Percentiles rank a stretch among this genome's conserved stretches.
Evolutionary conservation across 2,797 vertebrate genomes (phyloP).

Genomic region (Pampus argenteus): DNA sequence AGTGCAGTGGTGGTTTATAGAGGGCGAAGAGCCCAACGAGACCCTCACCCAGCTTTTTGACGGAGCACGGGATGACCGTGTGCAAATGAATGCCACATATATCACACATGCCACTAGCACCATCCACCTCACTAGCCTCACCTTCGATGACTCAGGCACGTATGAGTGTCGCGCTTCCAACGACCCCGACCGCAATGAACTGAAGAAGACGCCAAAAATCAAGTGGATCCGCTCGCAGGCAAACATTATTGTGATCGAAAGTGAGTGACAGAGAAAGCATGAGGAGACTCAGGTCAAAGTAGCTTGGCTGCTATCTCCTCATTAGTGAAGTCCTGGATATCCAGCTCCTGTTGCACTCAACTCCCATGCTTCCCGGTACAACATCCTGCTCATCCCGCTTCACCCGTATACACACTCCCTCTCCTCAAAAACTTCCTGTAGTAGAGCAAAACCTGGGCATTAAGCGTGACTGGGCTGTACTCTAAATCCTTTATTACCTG

Average conservation of each 20-base stretch:
- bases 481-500: slow-evolving; percentile 45
- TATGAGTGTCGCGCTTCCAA: slow-evolving; percentile 97
- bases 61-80: slow-evolving; percentile 88
- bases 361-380: slow-evolving; percentile 56
- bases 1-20: slow-evolving; percentile 95
- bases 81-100: slow-evolving; percentile 93
- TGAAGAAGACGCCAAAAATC: slow-evolving; percentile 93
- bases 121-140: slow-evolving; percentile 87
- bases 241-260: slow-evolving; percentile 93
- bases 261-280: slow-evolving; percentile 89
- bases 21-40: slow-evolving; percentile 87
- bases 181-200: slow-evolving; percentile 95
- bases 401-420: slow-evolving; percentile 43
- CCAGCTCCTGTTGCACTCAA: slow-evolving; percentile 61
- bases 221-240: slow-evolving; percentile 98
- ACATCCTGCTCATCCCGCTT: slow-evolving; percentile 47
- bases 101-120: slow-evolving; percentile 89
- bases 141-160: slow-evolving; percentile 87
- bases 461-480: slow-evolving; percentile 13
- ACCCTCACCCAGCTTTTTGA: slow-evolving; percentile 90
- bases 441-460: slow-evolving; percentile 51
- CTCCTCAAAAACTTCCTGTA: slow-evolving; percentile 51
- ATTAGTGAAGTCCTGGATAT: slow-evolving; percentile 69
- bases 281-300: slow-evolving; percentile 51
- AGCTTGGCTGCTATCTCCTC: slow-evolving; percentile 54